Evolutionary conservation across 2,113 vertebrate genomes (phyloP), one percentile per base, ranked within the genome.

Genomic region (Progne subis): DNA sequence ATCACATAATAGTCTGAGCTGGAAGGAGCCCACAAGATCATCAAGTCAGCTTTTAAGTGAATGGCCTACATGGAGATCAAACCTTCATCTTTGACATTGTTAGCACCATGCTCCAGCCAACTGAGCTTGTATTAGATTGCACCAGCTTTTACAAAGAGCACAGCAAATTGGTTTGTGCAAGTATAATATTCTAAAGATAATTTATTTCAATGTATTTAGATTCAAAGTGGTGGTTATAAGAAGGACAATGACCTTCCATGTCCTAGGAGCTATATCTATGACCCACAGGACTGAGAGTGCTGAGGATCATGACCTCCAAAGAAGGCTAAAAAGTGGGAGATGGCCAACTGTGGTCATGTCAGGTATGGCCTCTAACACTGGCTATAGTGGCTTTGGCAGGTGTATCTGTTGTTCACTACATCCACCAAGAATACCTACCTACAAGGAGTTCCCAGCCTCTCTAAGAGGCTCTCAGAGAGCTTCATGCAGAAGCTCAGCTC

Each of bases 1-100:
- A 49, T 29, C 12, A 65, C 29, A 50, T 24, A 50, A 12, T 25
- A 43, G 3, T 50, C 14, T 50, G 44, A 44, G 20, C 9, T 44
- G 31, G 25, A 52, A 59, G 37, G 20, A 59, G 9, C 2, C 11
- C 31, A 43, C 31, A 9, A 44, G 11, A 44, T 34, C 13, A 59
- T 26, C 20, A 20, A 59, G 17, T 21, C 37, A 59, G 4, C 2
- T 37, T 68, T 68, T 37, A 43, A 37, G 17, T 59, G 31, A 43
- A 44, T 59, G 26, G 17, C 25, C 20, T 29, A 52, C 8, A 12
- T 0, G 0, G 26, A 50, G 20, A 37, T 44, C 31, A 59, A 37
- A 77, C 7, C 32, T 43, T 6, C 17, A 37, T 31, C 63, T 37
- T 68, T 68, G 53, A 43, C 1, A 0, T 37, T 13, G 1, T 43